Conservation (phyloP, 2,888 invertebrate genomes). For the Caenorhabditis imperialis region DNA sequence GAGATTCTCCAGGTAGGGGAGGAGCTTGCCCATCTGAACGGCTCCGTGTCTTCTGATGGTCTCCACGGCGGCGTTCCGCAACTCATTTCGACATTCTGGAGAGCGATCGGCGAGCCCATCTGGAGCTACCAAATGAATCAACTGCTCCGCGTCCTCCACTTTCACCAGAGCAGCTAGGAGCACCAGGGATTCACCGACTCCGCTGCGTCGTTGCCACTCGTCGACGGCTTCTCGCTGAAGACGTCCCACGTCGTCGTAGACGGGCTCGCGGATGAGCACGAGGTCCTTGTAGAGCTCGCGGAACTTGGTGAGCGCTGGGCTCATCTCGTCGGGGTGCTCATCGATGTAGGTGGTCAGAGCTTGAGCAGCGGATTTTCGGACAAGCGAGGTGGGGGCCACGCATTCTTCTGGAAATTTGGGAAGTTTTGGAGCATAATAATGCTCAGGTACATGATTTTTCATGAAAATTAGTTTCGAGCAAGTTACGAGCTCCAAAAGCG, state of each 20-base stretch:
- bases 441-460: too few species aligned
- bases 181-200: conserved; percentile 82
- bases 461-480: too few species aligned
- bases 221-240: conserved; percentile 87
- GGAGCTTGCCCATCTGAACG: conserved; percentile 79
- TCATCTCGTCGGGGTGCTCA: conserved; percentile 58
- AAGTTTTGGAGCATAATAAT: background rate
- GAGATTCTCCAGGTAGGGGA: conserved; percentile 76
- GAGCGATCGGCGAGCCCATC: conserved; percentile 90
- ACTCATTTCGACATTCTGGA: conserved; percentile 85
- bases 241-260: conserved; percentile 91
- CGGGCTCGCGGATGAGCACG: conserved; percentile 78
- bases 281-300: conserved; percentile 59
- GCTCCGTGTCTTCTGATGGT: conserved; percentile 94
- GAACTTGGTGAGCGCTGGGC: conserved; percentile 50
- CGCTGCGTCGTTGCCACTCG: conserved; percentile 91
- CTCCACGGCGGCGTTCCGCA: conserved; percentile 93
- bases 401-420: conserved; percentile 59
- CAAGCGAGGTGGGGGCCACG: conserved; percentile 71
- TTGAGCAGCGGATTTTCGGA: conserved; percentile 88
- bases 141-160: conserved; percentile 48
- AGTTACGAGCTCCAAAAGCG: too few species aligned
- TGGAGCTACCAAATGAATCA: conserved; percentile 82
- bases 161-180: conserved; percentile 36
- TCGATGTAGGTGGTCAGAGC: conserved; percentile 83